Evolutionary conservation across 2,888 invertebrate genomes (phyloP).

Genomic region (Lysandra bellargus): DNA sequence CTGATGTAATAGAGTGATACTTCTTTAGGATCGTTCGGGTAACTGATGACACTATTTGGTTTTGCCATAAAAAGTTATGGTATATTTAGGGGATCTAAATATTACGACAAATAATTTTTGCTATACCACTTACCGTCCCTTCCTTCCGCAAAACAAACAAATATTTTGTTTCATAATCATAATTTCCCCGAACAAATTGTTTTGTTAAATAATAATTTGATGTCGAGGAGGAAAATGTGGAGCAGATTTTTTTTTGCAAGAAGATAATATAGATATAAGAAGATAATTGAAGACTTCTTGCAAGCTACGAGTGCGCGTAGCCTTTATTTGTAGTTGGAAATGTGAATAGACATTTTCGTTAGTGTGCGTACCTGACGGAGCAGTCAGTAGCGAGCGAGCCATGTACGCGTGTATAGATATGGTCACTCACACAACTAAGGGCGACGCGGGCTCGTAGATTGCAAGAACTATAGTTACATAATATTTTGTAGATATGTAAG

Average conservation of each 20-base stretch:
- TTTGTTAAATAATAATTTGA: background rate
- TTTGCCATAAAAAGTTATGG: constrained; percentile 74
- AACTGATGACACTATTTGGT: constrained; percentile 68
- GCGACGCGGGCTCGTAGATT: no score
- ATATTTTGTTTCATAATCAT: constrained; percentile 5
- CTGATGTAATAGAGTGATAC: constrained; percentile 48
- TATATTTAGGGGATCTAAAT: constrained; percentile 68
- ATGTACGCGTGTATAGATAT: no score
- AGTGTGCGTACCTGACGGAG: no score
- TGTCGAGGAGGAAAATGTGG: background rate
- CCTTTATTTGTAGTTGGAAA: no score
- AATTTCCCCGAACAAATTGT: background rate
- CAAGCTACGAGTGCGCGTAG: no score
- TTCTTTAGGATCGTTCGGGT: constrained; percentile 46
- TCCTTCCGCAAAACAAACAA: constrained; percentile 13
- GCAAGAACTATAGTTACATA: no score
- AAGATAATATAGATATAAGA: no score
- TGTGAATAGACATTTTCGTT: no score
- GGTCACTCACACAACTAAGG: no score
- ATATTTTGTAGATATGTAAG: background rate
- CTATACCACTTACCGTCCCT: constrained; percentile 12
- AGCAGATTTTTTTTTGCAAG: background rate
- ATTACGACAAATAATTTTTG: constrained; percentile 56
- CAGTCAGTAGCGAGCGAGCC: no score
- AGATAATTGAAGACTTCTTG: no score